Evolutionary conservation across 2,113 vertebrate genomes (phyloP).

Genomic region (Delphinapterus leucas): DNA sequence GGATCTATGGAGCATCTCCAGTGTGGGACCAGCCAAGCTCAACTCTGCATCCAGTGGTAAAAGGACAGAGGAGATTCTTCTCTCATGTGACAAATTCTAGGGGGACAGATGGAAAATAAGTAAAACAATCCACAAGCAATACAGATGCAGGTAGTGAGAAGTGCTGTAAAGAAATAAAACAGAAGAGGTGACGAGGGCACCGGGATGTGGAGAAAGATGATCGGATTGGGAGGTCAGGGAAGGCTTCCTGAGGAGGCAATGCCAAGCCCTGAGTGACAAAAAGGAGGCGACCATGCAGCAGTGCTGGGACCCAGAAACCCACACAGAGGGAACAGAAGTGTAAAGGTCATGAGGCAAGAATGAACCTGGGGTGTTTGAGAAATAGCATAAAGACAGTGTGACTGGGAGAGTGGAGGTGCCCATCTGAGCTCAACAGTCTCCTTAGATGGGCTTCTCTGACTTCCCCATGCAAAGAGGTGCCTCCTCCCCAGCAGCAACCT

Average conservation of each 20-base stretch:
- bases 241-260: background rate
- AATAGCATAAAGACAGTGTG: background rate
- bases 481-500: too few species aligned
- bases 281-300: too few species aligned
- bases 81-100: background rate
- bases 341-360: too few species aligned
- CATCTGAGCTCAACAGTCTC: too few species aligned
- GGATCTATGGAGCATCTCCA: accelerated
- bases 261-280: background rate
- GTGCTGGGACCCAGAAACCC: background rate
- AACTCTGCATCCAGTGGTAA: background rate
- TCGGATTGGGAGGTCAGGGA: background rate
- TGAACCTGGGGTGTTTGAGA: accelerated
- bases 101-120: background rate
- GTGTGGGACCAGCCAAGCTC: too few species aligned
- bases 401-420: too few species aligned
- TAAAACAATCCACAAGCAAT: too few species aligned
- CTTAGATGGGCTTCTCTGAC: background rate
- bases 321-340: background rate
- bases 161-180: background rate
- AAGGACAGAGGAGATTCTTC: too few species aligned
- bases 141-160: background rate
- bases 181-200: background rate
- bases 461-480: accelerated
- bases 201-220: too few species aligned